Evolutionary conservation across 2,888 invertebrate species (phyloP).

Genomic region (Sussaba pulchella): DNA sequence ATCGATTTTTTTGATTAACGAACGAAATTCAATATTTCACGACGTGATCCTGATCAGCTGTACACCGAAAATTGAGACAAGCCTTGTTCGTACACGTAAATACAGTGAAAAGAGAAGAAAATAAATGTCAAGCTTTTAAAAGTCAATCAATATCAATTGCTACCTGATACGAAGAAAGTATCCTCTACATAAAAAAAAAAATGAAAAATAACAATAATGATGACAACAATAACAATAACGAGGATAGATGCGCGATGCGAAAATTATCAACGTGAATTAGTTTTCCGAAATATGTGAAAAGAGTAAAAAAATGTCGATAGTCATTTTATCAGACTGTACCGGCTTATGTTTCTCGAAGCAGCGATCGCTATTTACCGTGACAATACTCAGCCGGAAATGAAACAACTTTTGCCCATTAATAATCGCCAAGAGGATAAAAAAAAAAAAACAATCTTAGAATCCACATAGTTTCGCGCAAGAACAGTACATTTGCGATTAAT

Average conservation of each 20-base stretch:
- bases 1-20: not conserved
- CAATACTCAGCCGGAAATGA: constrained; percentile 9
- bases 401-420: not conserved
- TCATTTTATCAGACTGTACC: constrained; percentile 8
- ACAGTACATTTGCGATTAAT: constrained; percentile 17
- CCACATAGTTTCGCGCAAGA: constrained; percentile 14
- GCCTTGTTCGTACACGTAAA: not conserved
- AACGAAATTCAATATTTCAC: not conserved
- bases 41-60: not conserved
- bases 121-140: not conserved
- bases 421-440: not conserved
- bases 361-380: not conserved
- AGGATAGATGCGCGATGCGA: not conserved
- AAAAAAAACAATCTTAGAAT: not conserved
- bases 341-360: not conserved
- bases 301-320: not conserved
- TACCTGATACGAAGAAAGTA: not conserved
- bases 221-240: too few species aligned
- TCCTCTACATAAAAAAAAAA: not conserved
- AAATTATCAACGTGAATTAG: not conserved
- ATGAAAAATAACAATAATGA: too few species aligned
- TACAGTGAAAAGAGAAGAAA: not conserved
- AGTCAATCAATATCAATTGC: constrained; percentile 11
- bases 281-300: not conserved
- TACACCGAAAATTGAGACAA: not conserved